Conservation (phyloP, 1,140 invertebrate genomes). For the Calliphora vicina region DNA sequence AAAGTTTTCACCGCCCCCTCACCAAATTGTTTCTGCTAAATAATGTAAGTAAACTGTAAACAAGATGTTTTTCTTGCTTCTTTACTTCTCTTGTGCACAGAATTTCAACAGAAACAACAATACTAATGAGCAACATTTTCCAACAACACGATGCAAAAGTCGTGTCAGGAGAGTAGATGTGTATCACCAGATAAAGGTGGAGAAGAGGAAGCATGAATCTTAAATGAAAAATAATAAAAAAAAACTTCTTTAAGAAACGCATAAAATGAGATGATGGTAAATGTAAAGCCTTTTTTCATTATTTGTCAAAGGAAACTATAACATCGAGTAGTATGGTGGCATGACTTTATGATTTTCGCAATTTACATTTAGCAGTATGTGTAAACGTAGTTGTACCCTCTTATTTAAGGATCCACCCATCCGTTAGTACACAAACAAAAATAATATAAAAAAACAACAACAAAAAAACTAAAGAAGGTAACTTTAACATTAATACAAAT, state of each 20-base stretch:
- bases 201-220: neutral
- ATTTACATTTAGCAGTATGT: neutral
- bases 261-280: neutral
- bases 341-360: conserved; percentile 19
- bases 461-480: conserved; percentile 14
- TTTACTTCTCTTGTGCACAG: neutral
- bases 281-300: neutral
- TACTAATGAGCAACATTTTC: conserved; percentile 31
- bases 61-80: neutral
- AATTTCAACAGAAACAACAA: neutral
- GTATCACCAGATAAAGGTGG: neutral
- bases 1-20: neutral
- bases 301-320: neutral
- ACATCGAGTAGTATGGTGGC: neutral
- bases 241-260: neutral
- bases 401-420: neutral
- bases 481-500: conserved; percentile 15
- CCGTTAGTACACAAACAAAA: neutral
- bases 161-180: no score
- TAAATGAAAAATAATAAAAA: neutral
- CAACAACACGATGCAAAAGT: neutral
- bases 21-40: neutral
- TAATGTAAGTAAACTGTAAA: conserved; percentile 16
- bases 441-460: no score
- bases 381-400: neutral